These are phyloP conservation scores for Polydrusus tereticollis DNA, from an alignment of 2,888 invertebrate species.

Conservation along the genomic window DNA sequence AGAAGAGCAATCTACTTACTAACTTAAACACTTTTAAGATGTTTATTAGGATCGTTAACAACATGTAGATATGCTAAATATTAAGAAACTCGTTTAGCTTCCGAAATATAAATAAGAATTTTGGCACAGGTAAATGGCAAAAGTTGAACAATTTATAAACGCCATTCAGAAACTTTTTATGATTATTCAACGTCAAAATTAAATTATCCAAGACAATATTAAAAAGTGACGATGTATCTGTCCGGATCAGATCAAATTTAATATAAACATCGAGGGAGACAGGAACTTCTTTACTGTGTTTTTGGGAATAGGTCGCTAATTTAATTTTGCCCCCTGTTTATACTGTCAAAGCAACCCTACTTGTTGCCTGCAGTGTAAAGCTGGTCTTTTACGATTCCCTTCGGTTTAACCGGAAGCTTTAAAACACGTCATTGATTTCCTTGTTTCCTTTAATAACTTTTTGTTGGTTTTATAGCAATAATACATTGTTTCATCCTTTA, in stretches of 20 bases:
- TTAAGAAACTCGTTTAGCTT: not conserved
- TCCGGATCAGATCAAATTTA: conserved; percentile 48
- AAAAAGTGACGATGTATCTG: conserved; percentile 51
- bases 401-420: conserved; percentile 62
- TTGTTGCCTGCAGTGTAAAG: conserved; percentile 48
- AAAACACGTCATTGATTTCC: conserved; percentile 56
- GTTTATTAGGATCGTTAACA: too few relatives aligned
- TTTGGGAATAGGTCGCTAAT: conserved; percentile 64
- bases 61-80: not conserved
- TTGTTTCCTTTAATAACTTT: conserved; percentile 45
- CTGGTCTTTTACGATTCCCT: conserved; percentile 56
- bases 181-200: conserved; percentile 54
- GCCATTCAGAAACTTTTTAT: conserved; percentile 51
- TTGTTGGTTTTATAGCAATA: too few relatives aligned
- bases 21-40: too few relatives aligned
- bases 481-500: conserved; percentile 32
- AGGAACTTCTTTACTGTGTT: conserved; percentile 56
- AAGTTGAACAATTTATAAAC: conserved; percentile 50
- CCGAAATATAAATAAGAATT: conserved; percentile 18
- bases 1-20: too few relatives aligned
- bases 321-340: conserved; percentile 64
- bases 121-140: conserved; percentile 26
- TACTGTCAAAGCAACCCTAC: conserved; percentile 63
- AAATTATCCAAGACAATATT: conserved; percentile 51
- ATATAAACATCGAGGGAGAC: conserved; percentile 37